Evolutionary conservation across 2,113 vertebrate species (phyloP).

Genomic region (Hemiscyllium ocellatum): DNA sequence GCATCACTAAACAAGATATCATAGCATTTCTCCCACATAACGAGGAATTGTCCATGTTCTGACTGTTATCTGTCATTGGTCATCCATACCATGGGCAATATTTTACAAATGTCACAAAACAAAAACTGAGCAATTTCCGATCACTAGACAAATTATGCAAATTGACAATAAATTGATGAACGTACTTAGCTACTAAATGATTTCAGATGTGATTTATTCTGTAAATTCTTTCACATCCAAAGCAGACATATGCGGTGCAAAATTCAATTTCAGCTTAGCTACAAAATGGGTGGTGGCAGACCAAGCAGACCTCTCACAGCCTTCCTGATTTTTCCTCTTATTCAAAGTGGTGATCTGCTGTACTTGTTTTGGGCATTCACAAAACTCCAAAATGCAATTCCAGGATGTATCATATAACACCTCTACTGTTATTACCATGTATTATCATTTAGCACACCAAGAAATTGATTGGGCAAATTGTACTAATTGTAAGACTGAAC

Average conservation of each 20-base stretch:
- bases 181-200: background rate
- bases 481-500: background rate
- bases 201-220: background rate
- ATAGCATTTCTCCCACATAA: background rate
- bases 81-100: background rate
- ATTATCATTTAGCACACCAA: background rate
- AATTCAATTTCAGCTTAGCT: background rate
- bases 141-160: background rate
- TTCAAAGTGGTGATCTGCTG: background rate
- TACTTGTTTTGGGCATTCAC: background rate
- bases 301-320: background rate
- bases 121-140: background rate
- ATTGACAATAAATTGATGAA: background rate
- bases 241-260: background rate
- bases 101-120: background rate
- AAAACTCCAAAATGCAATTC: background rate
- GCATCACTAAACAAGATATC: background rate
- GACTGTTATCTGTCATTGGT: background rate
- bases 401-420: background rate
- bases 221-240: background rate
- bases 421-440: background rate
- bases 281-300: background rate
- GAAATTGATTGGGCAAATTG: background rate
- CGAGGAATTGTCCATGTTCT: background rate
- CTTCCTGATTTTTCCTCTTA: background rate